Evolutionary conservation across 2,888 invertebrate genomes (phyloP).

Genomic region (Drosophila meridionalis): DNA sequence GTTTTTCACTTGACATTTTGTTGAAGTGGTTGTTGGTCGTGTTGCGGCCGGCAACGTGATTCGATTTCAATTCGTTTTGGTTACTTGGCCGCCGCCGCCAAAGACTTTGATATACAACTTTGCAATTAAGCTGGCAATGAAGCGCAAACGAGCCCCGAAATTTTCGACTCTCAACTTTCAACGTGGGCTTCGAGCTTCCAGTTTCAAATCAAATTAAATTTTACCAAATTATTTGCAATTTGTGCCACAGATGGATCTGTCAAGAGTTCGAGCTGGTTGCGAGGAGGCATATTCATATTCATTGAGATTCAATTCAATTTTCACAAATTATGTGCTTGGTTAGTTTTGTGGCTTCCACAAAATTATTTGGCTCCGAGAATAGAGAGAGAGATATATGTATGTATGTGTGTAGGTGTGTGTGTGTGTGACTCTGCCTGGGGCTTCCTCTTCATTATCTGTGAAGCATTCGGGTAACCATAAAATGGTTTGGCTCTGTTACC

Average conservation of each 20-base stretch:
- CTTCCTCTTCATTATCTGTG: conserved; percentile 75
- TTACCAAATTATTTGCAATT: conserved; percentile 65
- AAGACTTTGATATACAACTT: conserved; percentile 62
- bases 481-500: conserved; percentile 21
- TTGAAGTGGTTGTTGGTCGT: conserved; percentile 58
- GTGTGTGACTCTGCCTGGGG: conserved; percentile 36
- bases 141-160: conserved; percentile 57
- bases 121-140: conserved; percentile 72
- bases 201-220: conserved; percentile 74
- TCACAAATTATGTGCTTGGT: conserved; percentile 80
- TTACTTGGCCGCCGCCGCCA: conserved; percentile 42
- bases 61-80: conserved; percentile 73
- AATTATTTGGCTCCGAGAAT: conserved; percentile 57
- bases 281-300: conserved; percentile 65
- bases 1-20: conserved; percentile 73
- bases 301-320: conserved; percentile 73
- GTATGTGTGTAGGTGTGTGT: conserved; percentile 6
- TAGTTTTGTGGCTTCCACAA: conserved; percentile 78
- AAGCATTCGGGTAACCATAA: conserved; percentile 46
- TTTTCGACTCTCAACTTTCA: conserved; percentile 21
- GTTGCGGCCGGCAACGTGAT: conserved; percentile 63
- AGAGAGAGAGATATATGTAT: neutral
- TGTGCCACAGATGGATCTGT: neutral
- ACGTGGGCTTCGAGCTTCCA: conserved; percentile 5
- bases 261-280: neutral